These are phyloP conservation scores for Apus apus DNA, from an alignment of 2,113 vertebrate species.

Conservation along the genomic window DNA sequence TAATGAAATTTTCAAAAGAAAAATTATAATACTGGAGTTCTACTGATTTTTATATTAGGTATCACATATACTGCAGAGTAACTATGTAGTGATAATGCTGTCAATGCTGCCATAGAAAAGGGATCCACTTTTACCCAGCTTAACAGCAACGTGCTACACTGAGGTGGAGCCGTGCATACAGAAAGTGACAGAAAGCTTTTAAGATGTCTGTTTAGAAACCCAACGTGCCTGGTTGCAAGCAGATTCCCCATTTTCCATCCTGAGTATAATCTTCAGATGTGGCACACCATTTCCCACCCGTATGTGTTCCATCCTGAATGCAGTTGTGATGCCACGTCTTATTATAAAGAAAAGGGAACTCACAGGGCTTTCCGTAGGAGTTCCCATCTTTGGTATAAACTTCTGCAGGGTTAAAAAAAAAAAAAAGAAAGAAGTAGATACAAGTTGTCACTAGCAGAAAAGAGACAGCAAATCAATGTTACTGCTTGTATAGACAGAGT, in stretches of 20 bases:
- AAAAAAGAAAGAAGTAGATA: background rate
- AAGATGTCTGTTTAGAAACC: background rate
- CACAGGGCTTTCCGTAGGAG: constrained; percentile 86
- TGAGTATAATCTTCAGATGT: constrained; percentile 80
- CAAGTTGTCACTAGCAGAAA: background rate
- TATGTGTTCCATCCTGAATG: constrained; percentile 54
- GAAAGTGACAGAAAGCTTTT: background rate
- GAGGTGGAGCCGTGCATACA: background rate
- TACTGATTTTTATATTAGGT: background rate
- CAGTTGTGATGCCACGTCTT: constrained; percentile 88
- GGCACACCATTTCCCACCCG: constrained; percentile 82
- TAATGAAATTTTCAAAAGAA: background rate
- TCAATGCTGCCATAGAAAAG: accelerated
- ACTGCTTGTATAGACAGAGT: background rate
- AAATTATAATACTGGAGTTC: background rate
- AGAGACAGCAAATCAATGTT: background rate
- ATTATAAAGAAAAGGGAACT: constrained; percentile 88
- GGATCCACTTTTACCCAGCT: background rate
- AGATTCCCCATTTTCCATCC: constrained; percentile 83
- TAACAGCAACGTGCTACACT: background rate
- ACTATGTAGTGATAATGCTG: background rate
- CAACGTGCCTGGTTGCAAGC: constrained; percentile 85
- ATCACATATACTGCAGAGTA: background rate
- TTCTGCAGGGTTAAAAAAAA: constrained; percentile 70
- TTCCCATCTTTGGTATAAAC: constrained; percentile 87